These are phyloP conservation scores for Pegoplata infirma DNA, from an alignment of 2,888 invertebrate species.

Conservation along the genomic window DNA sequence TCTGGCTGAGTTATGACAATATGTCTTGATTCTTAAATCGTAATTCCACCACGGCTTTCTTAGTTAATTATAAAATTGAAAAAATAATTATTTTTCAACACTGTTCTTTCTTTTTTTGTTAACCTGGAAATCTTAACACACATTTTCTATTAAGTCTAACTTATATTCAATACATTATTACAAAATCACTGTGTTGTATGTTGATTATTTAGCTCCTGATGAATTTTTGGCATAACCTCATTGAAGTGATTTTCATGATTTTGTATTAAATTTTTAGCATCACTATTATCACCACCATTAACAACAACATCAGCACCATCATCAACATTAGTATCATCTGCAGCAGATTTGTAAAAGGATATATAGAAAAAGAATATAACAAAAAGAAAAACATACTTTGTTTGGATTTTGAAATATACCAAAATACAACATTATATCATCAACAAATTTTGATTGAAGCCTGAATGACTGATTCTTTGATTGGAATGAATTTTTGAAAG, in stretches of 20 bases:
- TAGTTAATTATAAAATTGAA: no score
- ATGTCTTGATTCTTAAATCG: no score
- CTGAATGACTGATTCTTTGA: slow-evolving; percentile 36
- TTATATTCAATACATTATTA: not conserved
- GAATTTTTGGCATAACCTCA: slow-evolving; percentile 59
- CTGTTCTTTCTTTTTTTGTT: not conserved
- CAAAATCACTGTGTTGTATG: not conserved
- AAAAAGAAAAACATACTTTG: slow-evolving; percentile 35
- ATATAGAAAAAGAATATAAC: slow-evolving; percentile 36
- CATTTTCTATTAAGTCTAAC: not conserved
- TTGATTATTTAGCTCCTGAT: slow-evolving; percentile 33
- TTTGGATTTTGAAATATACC: slow-evolving; percentile 31
- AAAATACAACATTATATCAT: slow-evolving; percentile 26
- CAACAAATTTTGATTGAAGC: slow-evolving; percentile 32
- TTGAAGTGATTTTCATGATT: slow-evolving; percentile 62
- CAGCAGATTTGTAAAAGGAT: slow-evolving; percentile 29
- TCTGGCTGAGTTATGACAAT: no score
- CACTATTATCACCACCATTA: slow-evolving; percentile 43
- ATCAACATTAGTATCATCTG: slow-evolving; percentile 51
- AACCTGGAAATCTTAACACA: not conserved
- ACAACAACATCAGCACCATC: slow-evolving; percentile 48
- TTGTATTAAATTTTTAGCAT: slow-evolving; percentile 43
- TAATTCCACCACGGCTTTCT: no score
- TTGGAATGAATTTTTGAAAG: slow-evolving; percentile 34
- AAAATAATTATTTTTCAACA: not conserved